Base-by-base conservation (phyloP, 2,888 invertebrate species). In the Noctua janthe region DNA sequence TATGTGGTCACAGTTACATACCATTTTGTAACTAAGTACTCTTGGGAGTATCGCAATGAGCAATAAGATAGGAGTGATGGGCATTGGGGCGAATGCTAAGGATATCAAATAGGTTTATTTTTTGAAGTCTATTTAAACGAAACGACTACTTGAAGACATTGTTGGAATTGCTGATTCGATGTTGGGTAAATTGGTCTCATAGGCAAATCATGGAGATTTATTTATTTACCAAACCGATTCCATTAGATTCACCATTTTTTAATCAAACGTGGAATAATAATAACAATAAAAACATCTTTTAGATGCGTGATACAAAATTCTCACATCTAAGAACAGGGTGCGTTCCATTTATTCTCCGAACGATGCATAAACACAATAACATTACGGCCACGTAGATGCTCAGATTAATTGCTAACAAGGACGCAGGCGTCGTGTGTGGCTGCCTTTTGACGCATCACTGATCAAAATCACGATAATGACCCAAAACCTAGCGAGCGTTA, bases 351-450 rank as follows among this genome's bases (percentile, higher is more conserved):
- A 70, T 87, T 88, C 81, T 81, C 13, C 79, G 79, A 89, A 85
- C 59, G 85, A 77, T 82, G 90, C 88, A 88, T 90, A 83, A 87
- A 87, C 85, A 91, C 92, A 91, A 91, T 90, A 88, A 87, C 73
- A 90, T 89, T 86, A 91, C 87, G 86, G 88, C 92, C 87, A 89
- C 90, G 84, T 89, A 92, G 92, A 94, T 93, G 90, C 87, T 89
- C 85, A 93, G 93, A 94, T 95, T 95, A 95, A 96, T 96, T 95
- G 94, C 91, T 92, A 90, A 90, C 91, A 93, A 94, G 95, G 94
- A 94, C 94, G 91, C 90, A 81, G 80, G 86, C 96, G 85, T 94
- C 97, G 97, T 97, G 97, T 97, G 97, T 96, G 97, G 96, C 89
- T 93, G 91, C 88, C 88, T 90, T 93, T 92, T 94, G 94, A 94